Evolutionary conservation across 1,140 invertebrate species (phyloP), one percentile per base, ranked within the genome.

Genomic region (Diuraphis noxia): DNA sequence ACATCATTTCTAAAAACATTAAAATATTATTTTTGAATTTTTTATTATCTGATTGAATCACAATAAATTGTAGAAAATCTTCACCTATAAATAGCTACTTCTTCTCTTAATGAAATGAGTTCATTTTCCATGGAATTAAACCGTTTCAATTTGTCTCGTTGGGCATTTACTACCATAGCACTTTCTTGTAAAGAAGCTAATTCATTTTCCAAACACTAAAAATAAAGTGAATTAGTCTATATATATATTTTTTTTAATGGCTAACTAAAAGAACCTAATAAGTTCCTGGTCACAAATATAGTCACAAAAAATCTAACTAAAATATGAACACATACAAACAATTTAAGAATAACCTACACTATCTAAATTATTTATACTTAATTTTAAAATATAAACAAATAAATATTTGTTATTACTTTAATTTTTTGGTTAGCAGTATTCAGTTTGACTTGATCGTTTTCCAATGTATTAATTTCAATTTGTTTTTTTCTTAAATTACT

Each of bases 361-460:
- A 8, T 72, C n/a, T 5, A 13, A 13, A 63, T n/a, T 63, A 72
- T 72, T 19, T 46, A 85, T 38, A 40, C 13, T 38, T 19, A 41
- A 4, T 82, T 30, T 41, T 46, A 84, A 19, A n/a, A 34, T n/a
- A n/a, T n/a, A n/a, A n/a, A n/a, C n/a, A n/a, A n/a, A n/a, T 19
- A 46, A 19, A 84, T 46, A 0, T 2, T 43, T 86, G 92, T 84
- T 63, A 88, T 88, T 88, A 92, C 93, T 86, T 92, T 92, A 72
- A 92, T 91, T 77, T 46, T 56, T 52, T 92, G 91, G 21, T 88
- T 92, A 7, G 92, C 85, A 34, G 85, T 84, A 34, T 89, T 77
- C 6, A 93, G 30, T 92, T 93, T 92, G 25, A 56, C 88, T 90
- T 92, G 92, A 46, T 92, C 92, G 25, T 72, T 84, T 87, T 92